phyloP scores from a whole-genome alignment of 2,113 vertebrate species.

The Phocoena phocoena region DNA sequence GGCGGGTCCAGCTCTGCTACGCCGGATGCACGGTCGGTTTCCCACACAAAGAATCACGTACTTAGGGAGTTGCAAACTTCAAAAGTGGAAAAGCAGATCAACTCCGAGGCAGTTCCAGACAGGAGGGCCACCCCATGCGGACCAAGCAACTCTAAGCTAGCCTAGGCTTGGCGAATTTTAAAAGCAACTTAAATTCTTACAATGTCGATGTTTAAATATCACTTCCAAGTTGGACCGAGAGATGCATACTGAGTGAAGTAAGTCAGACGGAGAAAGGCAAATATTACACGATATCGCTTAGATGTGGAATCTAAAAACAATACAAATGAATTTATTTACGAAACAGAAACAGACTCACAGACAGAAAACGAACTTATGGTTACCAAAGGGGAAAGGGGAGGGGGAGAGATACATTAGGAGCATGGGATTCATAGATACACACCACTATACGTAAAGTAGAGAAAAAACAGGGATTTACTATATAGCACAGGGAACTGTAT shows the following conservation, averaged over 20 bases:
- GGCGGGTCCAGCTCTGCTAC: rapidly evolving
- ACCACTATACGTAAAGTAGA: background rate
- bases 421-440: background rate
- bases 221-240: background rate
- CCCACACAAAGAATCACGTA: background rate
- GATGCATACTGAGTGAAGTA: background rate
- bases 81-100: background rate
- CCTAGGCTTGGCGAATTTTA: background rate
- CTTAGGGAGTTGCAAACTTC: rapidly evolving
- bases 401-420: background rate
- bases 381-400: background rate
- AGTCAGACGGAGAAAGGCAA: background rate
- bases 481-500: too few species aligned
- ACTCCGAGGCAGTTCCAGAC: background rate
- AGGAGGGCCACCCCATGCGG: rapidly evolving
- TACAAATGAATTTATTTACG: background rate
- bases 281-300: background rate
- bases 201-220: background rate
- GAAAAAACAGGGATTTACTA: background rate
- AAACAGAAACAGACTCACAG: background rate
- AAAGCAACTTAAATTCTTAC: background rate
- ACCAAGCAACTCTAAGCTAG: background rate
- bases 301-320: background rate
- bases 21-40: rapidly evolving
- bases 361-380: background rate